Conservation (phyloP, 2,797 vertebrate species). For the Lepilemur septentrionalis region DNA sequence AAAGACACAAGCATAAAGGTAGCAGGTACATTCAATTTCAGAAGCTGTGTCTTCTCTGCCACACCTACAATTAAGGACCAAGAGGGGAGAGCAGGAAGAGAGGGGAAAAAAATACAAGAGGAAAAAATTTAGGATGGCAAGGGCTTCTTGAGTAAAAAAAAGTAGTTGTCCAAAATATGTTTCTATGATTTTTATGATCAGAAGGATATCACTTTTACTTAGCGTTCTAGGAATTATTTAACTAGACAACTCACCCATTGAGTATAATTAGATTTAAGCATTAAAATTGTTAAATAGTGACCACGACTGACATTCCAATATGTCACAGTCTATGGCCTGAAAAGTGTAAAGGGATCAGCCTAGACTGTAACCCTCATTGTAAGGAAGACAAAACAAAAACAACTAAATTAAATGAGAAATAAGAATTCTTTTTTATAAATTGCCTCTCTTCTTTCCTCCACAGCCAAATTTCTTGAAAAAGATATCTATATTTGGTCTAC, state of each 20-base stretch:
- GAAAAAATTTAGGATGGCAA: conserved; percentile 24
- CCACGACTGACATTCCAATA: not conserved
- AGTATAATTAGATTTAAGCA: not conserved
- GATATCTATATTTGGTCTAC: not conserved
- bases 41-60: conserved; percentile 97
- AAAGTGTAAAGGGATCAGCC: not conserved
- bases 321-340: not conserved
- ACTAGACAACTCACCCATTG: not conserved
- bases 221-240: conserved; percentile 32
- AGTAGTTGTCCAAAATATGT: not conserved
- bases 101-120: not conserved
- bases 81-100: not conserved
- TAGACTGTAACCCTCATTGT: not conserved
- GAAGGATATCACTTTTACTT: not conserved
- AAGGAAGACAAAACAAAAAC: not conserved
- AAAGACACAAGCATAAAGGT: conserved; percentile 99
- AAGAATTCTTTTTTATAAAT: not conserved
- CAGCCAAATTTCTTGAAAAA: not conserved
- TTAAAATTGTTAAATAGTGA: not conserved
- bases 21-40: conserved; percentile 97
- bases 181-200: conserved; percentile 5
- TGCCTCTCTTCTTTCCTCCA: not conserved
- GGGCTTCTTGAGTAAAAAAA: not conserved
- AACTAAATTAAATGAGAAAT: not conserved
- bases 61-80: conserved; percentile 88